Base-by-base conservation (phyloP, 2,113 vertebrate species). In the Chionomys nivalis region DNA sequence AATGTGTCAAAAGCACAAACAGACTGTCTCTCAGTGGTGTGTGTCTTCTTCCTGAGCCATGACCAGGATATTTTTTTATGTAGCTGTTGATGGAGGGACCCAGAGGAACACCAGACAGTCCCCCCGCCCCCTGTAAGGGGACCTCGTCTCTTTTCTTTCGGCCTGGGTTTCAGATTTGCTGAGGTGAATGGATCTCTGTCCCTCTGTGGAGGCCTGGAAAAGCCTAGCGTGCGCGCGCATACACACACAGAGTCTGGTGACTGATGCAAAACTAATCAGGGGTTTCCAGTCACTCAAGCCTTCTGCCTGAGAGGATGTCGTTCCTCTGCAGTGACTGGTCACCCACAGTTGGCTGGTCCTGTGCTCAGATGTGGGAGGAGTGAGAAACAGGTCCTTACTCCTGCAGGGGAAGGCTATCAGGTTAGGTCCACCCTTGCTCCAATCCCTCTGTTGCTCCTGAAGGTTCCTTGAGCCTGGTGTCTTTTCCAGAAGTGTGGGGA, bases 1-100 rank as follows among this genome's bases (percentile, higher is more conserved):
- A 96, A 94, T 47, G 96, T 98, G 97, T 98, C 92, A 94, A 96
- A 98, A 98, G 93, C 96, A 98, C 98, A 87, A 21, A 6, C n/a
- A 75, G 47, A 24, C 73, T 42, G 77, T 82, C 72, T 77, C n/a
- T 61, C 13, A 0, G 36, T 28, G 47, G 13, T 81, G 11, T 78
- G 47, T 77, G 58, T 39, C 23, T 70, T 44, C 83, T 66, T 36
- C 2, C 21, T n/a, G 2, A 2, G 17, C n/a, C 10, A 0, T 0
- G 12, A 16, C 33, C 66, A 26, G 23, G 21, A 36, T 1, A 31
- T 7, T 36, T 39, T 39, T 39, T 82, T 23, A 14, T 7, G 36
- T 11, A 12, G 13, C 4, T 36, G n/a, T 47, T 61, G 75, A 24
- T 47, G 19, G 49, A 58, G 55, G 58, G 52, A 52, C 11, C 33